A percentile compares a stretch with the other conserved stretches of the same genome.
These are phyloP conservation scores for Melozone crissalis DNA, from an alignment of 2,113 vertebrate genomes.

Conservation along the genomic window DNA sequence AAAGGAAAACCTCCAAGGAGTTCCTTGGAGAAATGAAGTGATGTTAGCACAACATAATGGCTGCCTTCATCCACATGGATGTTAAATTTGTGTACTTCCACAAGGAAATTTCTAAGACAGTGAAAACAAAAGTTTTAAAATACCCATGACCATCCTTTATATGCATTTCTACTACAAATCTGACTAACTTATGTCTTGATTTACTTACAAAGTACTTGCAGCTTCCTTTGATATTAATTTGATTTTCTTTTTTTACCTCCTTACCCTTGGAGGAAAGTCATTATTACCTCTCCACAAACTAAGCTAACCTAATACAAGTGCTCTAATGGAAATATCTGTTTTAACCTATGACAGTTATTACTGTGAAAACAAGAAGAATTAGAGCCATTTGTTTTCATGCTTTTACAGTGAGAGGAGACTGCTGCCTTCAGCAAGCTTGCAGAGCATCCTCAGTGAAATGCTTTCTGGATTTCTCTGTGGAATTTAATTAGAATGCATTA, in stretches of 20 bases:
- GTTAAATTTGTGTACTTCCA: background rate
- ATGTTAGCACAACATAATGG: background rate
- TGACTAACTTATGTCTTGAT: background rate
- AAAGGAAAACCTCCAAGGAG: background rate
- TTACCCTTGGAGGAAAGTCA: background rate
- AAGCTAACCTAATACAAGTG: background rate
- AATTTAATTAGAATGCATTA: background rate
- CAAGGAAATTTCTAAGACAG: background rate
- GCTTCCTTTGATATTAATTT: background rate
- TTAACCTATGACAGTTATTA: constrained; percentile 34
- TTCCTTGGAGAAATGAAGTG: background rate
- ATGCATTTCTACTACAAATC: background rate
- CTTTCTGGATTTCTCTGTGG: background rate
- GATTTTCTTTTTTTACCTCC: background rate
- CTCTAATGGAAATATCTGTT: constrained; percentile 23
- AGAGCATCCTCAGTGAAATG: background rate
- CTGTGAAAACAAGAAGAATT: constrained; percentile 18
- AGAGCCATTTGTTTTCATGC: constrained; percentile 23
- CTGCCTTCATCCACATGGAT: background rate
- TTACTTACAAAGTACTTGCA: background rate
- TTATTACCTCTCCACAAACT: background rate
- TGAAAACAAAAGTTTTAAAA: background rate
- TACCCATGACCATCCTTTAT: background rate
- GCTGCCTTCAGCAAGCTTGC: background rate
- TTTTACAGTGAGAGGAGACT: background rate